Evolutionary conservation across 2,797 vertebrate genomes (phyloP), one percentile per base, ranked within the genome.

Genomic region (Sciaenops ocellatus): DNA sequence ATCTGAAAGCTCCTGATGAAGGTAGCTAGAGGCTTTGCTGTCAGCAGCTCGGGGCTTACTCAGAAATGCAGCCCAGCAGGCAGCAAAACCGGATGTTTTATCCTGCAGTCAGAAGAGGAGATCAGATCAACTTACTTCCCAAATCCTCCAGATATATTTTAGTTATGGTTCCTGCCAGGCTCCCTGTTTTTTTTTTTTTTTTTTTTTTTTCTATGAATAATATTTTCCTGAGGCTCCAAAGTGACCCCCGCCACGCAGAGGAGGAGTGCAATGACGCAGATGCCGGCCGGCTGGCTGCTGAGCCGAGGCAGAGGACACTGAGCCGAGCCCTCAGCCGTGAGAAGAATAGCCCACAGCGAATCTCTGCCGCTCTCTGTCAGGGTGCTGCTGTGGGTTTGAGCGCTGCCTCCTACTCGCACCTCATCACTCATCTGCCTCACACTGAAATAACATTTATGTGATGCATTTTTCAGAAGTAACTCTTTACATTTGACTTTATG

Each of bases 251-350:
- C 73, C 83, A 77, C 54, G 68, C 85, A 76, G 88, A 84, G 88
- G 89, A 84, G 84, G 85, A 64, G 81, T 64, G 62, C 44, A 78
- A 90, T 94, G 93, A 93, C 89, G 90, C 92, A 93, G 90, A 85
- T 72, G 79, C 83, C 24, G 62, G 76, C 90, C 46, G 50, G 55
- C 52, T 74, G 79, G 82, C 86, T 80, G 78, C 88, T 46, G 80
- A 86, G 84, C 80, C 26, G 54, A 78, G 88, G 83, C 72, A 84
- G 89, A 89, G 91, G 91, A 92, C 86, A 78, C 65, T 22, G 73
- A 89, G 85, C 84, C 30, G 24, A 89, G 68, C 57, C 82, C 83
- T 91, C 75, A 79, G 65, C 86, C 41, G 57, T 87, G 92, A 93
- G 89, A 73, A 82, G 89, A 94, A 92, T 90, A 76, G 81, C 87